These are phyloP conservation scores for Channallabes apus DNA, from an alignment of 2,797 vertebrate genomes.

Conservation along the genomic window DNA sequence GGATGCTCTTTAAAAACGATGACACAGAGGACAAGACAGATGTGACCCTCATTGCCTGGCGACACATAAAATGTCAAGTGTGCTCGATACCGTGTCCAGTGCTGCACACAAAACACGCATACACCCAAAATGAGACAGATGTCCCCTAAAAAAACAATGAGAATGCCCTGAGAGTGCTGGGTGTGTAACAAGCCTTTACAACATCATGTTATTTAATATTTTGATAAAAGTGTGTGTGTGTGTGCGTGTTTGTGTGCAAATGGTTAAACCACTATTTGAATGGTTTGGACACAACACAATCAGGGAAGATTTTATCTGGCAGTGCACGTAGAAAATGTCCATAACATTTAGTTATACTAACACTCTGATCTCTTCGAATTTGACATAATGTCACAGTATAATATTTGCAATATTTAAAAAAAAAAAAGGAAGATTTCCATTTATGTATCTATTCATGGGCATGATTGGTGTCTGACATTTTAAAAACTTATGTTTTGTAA, in stretches of 20 bases:
- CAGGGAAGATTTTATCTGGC: not conserved
- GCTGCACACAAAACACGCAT: not conserved
- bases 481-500: too few species aligned
- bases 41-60: conserved; percentile 15
- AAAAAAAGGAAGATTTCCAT: too few species aligned
- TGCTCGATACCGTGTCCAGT: conserved; percentile 35
- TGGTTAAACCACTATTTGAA: not conserved
- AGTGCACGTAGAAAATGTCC: not conserved
- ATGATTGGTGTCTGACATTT: too few species aligned
- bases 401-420: too few species aligned
- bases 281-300: not conserved
- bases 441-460: too few species aligned
- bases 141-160: not conserved
- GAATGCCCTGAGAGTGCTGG: not conserved
- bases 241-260: not conserved
- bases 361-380: not conserved
- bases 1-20: conserved; percentile 29
- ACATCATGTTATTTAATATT: not conserved
- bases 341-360: not conserved
- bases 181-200: not conserved
- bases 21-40: not conserved
- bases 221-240: not conserved
- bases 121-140: not conserved
- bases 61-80: conserved; percentile 57
- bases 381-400: not conserved